Conservation (phyloP, 2,113 vertebrate species). For the Balaeniceps rex region DNA sequence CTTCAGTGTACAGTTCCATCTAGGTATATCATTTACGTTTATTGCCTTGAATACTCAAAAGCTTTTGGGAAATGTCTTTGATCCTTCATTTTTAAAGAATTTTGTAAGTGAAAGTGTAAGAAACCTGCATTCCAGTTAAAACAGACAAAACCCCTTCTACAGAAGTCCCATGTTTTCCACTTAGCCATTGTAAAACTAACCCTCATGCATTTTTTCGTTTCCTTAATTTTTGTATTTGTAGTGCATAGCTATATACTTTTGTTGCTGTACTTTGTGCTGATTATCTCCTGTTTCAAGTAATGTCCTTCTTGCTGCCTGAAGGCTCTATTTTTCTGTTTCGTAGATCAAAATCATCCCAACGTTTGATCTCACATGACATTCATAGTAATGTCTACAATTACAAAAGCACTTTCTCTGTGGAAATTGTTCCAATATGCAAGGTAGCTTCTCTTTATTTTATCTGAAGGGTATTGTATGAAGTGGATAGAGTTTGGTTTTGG, state of each 20-base stretch:
- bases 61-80: neutral
- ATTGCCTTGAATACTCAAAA: neutral
- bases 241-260: rapidly evolving
- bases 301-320: neutral
- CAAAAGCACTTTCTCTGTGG: constrained; percentile 96
- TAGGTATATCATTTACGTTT: constrained; percentile 72
- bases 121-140: neutral
- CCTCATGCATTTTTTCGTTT: rapidly evolving
- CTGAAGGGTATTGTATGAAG: neutral
- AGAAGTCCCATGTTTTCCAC: neutral
- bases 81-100: neutral
- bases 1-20: constrained; percentile 92
- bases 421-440: constrained; percentile 98
- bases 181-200: neutral
- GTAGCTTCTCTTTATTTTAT: constrained; percentile 55
- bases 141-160: neutral
- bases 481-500: neutral
- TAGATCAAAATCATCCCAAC: constrained; percentile 92
- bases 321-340: neutral
- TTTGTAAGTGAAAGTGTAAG: neutral
- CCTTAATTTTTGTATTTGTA: neutral
- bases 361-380: constrained; percentile 95
- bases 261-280: neutral
- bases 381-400: constrained; percentile 96
- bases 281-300: neutral